These are phyloP conservation scores for Lagorchestes hirsutus DNA, from an alignment of 2,797 vertebrate genomes.

Conservation along the genomic window DNA sequence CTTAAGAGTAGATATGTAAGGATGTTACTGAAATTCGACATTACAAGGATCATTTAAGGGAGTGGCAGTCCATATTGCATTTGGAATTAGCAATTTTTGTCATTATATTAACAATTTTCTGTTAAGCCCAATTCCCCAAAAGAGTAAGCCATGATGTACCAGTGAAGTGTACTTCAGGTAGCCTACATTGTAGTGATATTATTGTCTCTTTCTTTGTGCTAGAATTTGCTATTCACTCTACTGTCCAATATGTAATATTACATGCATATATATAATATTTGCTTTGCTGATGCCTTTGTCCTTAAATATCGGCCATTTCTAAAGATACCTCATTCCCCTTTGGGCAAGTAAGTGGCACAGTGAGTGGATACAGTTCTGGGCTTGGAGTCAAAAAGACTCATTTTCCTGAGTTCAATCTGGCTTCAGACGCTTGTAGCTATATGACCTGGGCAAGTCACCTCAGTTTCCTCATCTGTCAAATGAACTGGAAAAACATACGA, in stretches of 20 bases:
- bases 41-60: not conserved
- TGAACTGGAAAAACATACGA: not conserved
- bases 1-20: not conserved
- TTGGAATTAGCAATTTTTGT: not conserved
- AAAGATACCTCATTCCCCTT: not conserved
- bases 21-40: not conserved
- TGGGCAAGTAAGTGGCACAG: not conserved
- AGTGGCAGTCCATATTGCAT: not conserved
- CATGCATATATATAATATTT: not conserved
- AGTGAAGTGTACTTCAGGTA: not conserved
- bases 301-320: not conserved
- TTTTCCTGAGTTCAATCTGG: not conserved
- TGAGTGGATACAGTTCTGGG: not conserved
- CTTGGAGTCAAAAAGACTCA: not conserved
- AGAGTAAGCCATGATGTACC: not conserved
- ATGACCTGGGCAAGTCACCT: not conserved
- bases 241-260: not conserved
- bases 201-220: not conserved
- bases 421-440: not conserved
- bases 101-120: not conserved
- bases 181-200: not conserved
- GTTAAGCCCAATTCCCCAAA: conserved; percentile 9
- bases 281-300: not conserved
- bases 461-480: not conserved
- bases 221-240: not conserved